Conservation (phyloP, 2,797 vertebrate species). For the Smutsia gigantea region DNA sequence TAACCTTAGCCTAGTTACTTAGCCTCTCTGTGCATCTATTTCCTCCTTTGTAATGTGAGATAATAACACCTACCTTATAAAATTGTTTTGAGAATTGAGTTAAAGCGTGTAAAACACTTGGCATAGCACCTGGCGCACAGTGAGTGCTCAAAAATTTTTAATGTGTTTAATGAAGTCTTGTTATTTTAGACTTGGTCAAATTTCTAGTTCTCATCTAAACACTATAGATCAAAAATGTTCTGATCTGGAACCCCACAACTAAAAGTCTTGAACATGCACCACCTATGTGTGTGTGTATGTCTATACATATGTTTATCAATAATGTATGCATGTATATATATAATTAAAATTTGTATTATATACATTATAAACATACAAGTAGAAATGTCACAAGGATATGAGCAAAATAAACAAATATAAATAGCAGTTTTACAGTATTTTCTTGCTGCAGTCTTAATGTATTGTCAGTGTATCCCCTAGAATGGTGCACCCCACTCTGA, state of each 20-base stretch:
- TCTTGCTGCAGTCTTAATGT: not conserved
- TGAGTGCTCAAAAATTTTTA: not conserved
- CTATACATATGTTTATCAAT: not conserved
- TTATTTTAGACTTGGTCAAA: not conserved
- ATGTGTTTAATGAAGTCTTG: not conserved
- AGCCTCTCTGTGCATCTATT: not conserved
- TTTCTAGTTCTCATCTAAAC: constrained; percentile 31
- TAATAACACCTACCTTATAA: constrained; percentile 30
- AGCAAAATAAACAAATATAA: not conserved
- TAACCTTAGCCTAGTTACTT: not conserved
- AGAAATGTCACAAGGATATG: constrained; percentile 19
- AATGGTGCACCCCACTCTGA: not conserved
- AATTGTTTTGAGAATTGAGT: not conserved
- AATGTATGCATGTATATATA: not conserved
- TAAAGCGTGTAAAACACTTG: not conserved
- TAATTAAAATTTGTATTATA: not conserved
- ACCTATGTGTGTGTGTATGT: not conserved
- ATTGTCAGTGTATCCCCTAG: not conserved
- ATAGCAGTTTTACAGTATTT: not conserved
- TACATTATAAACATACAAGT: not conserved
- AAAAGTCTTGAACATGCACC: constrained; percentile 4
- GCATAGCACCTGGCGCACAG: not conserved
- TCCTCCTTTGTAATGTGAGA: not conserved
- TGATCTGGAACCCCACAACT: not conserved
- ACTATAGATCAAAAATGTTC: not conserved